Conservation (phyloP, 2,797 vertebrate species). For the Borostomias antarcticus region DNA sequence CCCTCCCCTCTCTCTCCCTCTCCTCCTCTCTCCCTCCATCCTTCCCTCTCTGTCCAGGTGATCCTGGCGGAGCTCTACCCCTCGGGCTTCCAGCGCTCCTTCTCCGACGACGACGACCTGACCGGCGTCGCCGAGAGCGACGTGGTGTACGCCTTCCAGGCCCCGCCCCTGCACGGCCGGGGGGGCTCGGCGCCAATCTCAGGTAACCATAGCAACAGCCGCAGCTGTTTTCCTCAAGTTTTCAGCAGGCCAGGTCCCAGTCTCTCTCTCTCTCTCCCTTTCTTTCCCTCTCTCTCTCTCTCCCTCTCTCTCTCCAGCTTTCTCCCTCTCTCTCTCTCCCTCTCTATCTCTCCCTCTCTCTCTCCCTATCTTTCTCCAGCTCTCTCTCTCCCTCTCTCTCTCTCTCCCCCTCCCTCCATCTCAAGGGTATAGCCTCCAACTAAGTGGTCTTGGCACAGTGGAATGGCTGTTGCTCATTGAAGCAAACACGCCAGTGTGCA, state of each 20-base stretch:
- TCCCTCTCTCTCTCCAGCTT: too few species aligned
- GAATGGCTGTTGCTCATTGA: too few species aligned
- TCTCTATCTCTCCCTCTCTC: too few species aligned
- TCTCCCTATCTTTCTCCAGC: too few species aligned
- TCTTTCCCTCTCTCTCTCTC: not conserved
- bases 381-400: too few species aligned
- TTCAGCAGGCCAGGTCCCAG: not conserved
- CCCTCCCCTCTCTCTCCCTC: not conserved
- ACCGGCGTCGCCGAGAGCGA: slow-evolving; percentile 80
- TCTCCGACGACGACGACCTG: slow-evolving; percentile 86
- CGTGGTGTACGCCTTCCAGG: slow-evolving; percentile 88
- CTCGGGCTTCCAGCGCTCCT: slow-evolving; percentile 86
- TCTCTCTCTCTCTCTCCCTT: not conserved
- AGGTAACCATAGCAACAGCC: slow-evolving; percentile 73
- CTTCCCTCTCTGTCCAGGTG: slow-evolving; percentile 69
- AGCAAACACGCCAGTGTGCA: too few species aligned
- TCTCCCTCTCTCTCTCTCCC: too few species aligned
- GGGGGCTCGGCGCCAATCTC: slow-evolving; percentile 63
- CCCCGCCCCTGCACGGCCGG: slow-evolving; percentile 64
- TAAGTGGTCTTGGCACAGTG: too few species aligned
- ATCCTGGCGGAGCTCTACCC: slow-evolving; percentile 87
- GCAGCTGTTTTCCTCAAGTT: not conserved
- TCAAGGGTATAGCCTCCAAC: too few species aligned
- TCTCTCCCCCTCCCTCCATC: not conserved
- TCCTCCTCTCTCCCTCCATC: not conserved